A percentile compares a stretch with the other conserved stretches of the same genome.
These are phyloP conservation scores for Tylochromis polylepis DNA, from an alignment of 2,113 vertebrate genomes.

Conservation along the genomic window DNA sequence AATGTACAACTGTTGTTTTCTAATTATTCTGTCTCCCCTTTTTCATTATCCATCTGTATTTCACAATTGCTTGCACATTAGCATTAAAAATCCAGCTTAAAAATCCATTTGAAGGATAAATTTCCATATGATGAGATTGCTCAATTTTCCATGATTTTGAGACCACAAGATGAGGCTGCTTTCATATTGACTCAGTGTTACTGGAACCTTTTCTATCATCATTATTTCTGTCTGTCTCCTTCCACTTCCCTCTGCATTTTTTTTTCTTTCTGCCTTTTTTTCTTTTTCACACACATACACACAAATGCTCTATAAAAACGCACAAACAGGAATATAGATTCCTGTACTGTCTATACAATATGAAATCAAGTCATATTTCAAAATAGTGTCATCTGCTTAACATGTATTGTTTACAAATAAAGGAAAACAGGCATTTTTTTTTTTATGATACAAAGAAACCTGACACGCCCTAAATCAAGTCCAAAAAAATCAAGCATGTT, in stretches of 20 bases:
- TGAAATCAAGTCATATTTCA: conserved; percentile 75
- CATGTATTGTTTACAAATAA: conserved; percentile 72
- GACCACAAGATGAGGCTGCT: conserved; percentile 57
- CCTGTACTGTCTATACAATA: conserved; percentile 73
- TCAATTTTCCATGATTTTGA: conserved; percentile 53
- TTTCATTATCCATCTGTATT: conserved; percentile 22
- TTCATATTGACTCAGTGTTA: conserved; percentile 50
- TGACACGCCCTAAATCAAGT: conserved; percentile 66
- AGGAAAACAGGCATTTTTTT: conserved; percentile 67
- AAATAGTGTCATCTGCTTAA: conserved; percentile 75
- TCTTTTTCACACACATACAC: conserved; percentile 46
- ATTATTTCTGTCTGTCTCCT: conserved; percentile 16
- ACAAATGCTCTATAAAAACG: conserved; percentile 70
- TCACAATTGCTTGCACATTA: conserved; percentile 37
- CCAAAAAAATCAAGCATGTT: conserved; percentile 65
- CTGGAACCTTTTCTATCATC: conserved; percentile 44
- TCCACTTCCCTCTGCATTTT: not conserved
- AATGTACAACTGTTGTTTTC: conserved; percentile 46
- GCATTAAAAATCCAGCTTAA: conserved; percentile 21
- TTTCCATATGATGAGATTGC: conserved; percentile 43
- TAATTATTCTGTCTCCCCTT: conserved; percentile 15
- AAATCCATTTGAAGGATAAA: conserved; percentile 40
- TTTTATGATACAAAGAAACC: conserved; percentile 70
- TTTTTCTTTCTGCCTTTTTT: not conserved
- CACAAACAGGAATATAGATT: conserved; percentile 66